phyloP scores from a whole-genome alignment of 2,888 invertebrate genomes.

The Hyalella azteca region DNA sequence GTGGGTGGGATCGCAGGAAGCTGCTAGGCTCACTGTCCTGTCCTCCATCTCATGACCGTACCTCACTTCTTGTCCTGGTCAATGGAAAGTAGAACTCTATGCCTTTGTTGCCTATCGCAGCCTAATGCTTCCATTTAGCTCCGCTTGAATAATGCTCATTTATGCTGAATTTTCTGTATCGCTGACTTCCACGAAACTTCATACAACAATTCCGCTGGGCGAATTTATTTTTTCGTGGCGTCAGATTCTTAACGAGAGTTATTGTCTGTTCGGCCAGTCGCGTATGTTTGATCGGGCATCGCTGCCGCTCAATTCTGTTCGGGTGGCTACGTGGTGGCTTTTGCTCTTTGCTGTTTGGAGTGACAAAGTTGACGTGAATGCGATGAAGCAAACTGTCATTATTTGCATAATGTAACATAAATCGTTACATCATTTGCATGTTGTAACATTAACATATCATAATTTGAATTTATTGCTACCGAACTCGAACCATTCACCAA shows the following conservation, averaged over 20 bases:
- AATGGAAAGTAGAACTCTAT: not conserved
- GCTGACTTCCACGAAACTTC: not conserved
- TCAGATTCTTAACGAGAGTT: not conserved
- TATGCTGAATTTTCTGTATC: conserved; percentile 5
- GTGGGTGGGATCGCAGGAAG: not conserved
- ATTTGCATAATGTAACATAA: too few relatives aligned
- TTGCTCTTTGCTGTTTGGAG: too few relatives aligned
- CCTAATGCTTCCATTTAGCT: conserved; percentile 5
- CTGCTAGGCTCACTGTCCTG: not conserved
- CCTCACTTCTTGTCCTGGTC: not conserved
- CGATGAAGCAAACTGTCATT: too few relatives aligned
- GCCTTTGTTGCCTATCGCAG: not conserved
- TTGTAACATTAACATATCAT: too few relatives aligned
- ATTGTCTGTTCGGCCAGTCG: not conserved
- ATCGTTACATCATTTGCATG: too few relatives aligned
- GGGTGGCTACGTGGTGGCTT: too few relatives aligned
- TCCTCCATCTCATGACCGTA: not conserved
- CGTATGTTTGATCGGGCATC: too few relatives aligned
- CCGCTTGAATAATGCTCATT: conserved; percentile 10
- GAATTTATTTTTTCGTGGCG: not conserved
- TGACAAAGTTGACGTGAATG: too few relatives aligned
- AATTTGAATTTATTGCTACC: too few relatives aligned
- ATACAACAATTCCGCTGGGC: not conserved
- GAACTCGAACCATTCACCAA: too few relatives aligned
- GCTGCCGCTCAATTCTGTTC: too few relatives aligned